Evolutionary conservation across 1,140 invertebrate genomes (phyloP), one percentile per base, ranked within the genome.

Genomic region (Neotoxoptera formosana): DNA sequence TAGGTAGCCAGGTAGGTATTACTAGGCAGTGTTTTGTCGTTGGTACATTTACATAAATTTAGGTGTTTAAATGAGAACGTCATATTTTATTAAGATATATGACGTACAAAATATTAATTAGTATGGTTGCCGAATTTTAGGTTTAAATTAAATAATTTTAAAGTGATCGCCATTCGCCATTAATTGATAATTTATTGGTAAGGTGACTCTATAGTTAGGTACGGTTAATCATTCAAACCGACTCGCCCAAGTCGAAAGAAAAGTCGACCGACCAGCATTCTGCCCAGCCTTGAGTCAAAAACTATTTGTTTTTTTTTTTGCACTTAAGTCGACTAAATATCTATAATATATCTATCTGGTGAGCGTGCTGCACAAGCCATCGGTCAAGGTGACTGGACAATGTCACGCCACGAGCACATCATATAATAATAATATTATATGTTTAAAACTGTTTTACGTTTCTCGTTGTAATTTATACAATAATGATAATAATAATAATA

Each of bases 301-400:
- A 83, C 34, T 36, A 81, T 20, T 76, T 76, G 30, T 76, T 23
- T 41, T 83, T 83, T 83, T 36, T 36, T 83, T 83, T 23, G 8
- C 81, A 9, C 81, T 23, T 23, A 83, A 34, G 9, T 36, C 81
- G 34, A 7, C 21, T 4, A 21, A 36, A 21, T 83, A 83, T 9
- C 17, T 83, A 83, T 20, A 36, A 41, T 9, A 41, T 83, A 23
- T 23, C 20, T 83, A 83, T 23, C 7, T 81, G 3, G 20, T 45
- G 45, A 23, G 7, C 3, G 45, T 41, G 36, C 60, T 76, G 17
- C 60, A 76, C n/a, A 84, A 84, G 81, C 83, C 83, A 86, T 86
- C 20, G 41, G 25, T 86, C 84, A 86, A 86, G 84, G 84, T 86
- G 84, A 86, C 41, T 30, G 41, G 84, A 86, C 45, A 86, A 86